Evolutionary conservation across 2,888 invertebrate species (phyloP).

Genomic region (Eupelmus urozonus): DNA sequence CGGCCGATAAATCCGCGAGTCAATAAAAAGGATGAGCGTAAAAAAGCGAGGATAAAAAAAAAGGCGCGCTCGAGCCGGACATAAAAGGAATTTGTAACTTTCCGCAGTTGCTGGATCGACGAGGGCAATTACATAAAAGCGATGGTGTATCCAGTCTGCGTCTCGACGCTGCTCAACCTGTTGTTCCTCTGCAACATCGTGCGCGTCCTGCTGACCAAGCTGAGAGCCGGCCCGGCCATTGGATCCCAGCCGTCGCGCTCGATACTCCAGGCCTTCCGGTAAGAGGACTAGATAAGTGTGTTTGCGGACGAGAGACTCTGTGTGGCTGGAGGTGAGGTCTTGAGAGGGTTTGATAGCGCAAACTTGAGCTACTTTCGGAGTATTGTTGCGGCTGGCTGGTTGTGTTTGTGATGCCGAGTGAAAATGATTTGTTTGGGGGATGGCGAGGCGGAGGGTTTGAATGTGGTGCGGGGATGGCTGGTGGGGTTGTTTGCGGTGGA

Average conservation of each 20-base stretch:
- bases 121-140: slow-evolving; percentile 86
- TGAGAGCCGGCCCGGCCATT: slow-evolving; percentile 85
- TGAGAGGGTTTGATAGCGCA: no score
- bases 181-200: slow-evolving; percentile 94
- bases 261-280: slow-evolving; percentile 88
- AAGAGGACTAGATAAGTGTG: slow-evolving; percentile 51
- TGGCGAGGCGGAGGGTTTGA: no score
- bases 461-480: no score
- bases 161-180: slow-evolving; percentile 89
- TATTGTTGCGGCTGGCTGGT: no score
- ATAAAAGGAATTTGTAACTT: neutral
- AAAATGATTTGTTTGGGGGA: no score
- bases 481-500: no score
- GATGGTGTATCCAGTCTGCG: slow-evolving; percentile 87
- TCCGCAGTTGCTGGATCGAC: slow-evolving; percentile 88
- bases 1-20: no score
- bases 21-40: neutral
- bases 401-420: no score
- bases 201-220: slow-evolving; percentile 89
- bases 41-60: neutral
- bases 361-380: no score
- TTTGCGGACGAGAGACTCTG: no score
- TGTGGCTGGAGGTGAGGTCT: no score
- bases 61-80: neutral
- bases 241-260: slow-evolving; percentile 83